Conservation (phyloP, 1,140 invertebrate species). For the Apolygus lucorum region DNA sequence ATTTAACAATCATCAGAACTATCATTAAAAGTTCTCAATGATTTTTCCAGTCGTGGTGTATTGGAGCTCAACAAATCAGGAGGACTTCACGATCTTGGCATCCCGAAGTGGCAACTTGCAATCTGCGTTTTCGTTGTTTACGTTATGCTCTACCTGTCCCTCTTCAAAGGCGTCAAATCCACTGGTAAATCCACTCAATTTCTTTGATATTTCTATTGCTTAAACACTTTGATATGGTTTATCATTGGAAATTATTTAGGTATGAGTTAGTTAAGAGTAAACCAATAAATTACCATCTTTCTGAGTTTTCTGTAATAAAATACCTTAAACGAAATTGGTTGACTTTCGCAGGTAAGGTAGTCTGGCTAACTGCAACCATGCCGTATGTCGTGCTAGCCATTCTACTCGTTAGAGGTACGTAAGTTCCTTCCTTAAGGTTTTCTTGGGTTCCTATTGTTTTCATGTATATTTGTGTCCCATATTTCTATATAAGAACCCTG, state of each 20-base stretch:
- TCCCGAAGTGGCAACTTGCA: conserved; percentile 61
- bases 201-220: not conserved
- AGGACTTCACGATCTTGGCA: conserved; percentile 60
- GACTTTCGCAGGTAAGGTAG: conserved; percentile 55
- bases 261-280: too few relatives aligned
- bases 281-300: not conserved
- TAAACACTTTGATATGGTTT: not conserved
- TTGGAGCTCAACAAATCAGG: conserved; percentile 64
- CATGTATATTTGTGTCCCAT: too few relatives aligned
- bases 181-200: conserved; percentile 71
- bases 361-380: conserved; percentile 72
- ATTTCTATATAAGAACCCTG: too few relatives aligned
- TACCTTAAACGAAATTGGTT: too few relatives aligned
- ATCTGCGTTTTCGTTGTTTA: conserved; percentile 62
- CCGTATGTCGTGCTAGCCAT: conserved; percentile 68
- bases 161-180: conserved; percentile 79
- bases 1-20: too few relatives aligned
- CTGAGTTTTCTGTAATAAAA: too few relatives aligned
- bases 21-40: too few relatives aligned
- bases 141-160: conserved; percentile 64
- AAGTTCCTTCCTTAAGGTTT: too few relatives aligned
- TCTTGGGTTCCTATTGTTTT: too few relatives aligned
- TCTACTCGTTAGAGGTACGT: conserved; percentile 47
- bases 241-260: too few relatives aligned
- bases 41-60: conserved; percentile 62